A percentile compares a stretch with the other conserved stretches of the same genome.
Evolutionary conservation across 2,113 vertebrate species (phyloP).

Genomic region (Dicaeum eximium): DNA sequence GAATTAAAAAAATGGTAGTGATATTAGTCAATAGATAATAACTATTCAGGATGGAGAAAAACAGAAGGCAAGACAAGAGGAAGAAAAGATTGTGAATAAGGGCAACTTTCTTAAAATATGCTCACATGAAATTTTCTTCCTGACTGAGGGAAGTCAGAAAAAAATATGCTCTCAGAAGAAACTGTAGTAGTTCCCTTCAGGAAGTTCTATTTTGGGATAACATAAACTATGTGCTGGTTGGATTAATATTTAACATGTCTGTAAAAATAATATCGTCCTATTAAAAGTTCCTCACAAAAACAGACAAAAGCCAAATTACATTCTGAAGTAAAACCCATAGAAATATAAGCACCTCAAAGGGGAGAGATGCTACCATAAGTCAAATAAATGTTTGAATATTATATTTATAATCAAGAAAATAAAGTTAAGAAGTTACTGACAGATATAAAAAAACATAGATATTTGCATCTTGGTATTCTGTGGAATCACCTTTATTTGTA

Average conservation of each 20-base stretch:
- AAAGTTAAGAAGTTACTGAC: not conserved
- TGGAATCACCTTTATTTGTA: not conserved
- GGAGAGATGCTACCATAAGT: not conserved
- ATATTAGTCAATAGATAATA: not conserved
- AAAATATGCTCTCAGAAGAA: not conserved
- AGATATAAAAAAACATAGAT: not conserved
- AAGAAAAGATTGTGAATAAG: not conserved
- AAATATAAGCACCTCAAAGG: not conserved
- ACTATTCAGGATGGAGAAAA: not conserved
- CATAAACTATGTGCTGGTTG: conserved; percentile 5
- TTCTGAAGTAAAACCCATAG: not conserved
- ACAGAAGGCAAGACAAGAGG: not conserved
- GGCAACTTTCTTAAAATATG: not conserved
- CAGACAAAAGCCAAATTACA: not conserved
- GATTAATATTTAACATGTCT: conserved; percentile 48
- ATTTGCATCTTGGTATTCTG: not conserved
- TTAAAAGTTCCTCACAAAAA: not conserved
- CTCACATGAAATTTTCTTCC: not conserved
- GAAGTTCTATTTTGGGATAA: conserved; percentile 13
- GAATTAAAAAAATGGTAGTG: not conserved
- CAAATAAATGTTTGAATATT: not conserved
- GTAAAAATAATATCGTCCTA: not conserved
- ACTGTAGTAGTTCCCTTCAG: not conserved
- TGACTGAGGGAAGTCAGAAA: not conserved
- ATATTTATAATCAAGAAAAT: not conserved